Conservation (phyloP, 2,888 invertebrate genomes). For the Sabellastarte sp. region DNA sequence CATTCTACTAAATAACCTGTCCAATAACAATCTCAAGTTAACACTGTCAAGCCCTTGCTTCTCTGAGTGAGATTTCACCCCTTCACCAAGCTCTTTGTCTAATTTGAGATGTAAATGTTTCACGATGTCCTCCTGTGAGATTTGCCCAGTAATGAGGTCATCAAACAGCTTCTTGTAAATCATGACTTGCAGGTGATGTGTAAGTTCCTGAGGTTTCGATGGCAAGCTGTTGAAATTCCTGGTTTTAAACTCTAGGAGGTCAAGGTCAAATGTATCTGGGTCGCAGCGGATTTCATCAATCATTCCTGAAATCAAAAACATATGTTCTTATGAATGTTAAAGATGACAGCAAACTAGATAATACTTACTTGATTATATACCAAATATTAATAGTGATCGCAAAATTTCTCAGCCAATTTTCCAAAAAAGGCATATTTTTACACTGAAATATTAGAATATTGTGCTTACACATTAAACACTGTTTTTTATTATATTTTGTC, state of each 20-base stretch:
- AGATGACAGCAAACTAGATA: no score
- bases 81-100: background rate
- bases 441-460: no score
- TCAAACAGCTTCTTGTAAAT: conserved; percentile 52
- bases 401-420: no score
- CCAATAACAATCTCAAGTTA: conserved; percentile 20
- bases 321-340: no score
- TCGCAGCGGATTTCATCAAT: conserved; percentile 53
- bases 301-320: no score
- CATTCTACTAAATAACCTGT: conserved; percentile 32
- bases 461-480: no score
- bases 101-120: conserved; percentile 34
- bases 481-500: no score
- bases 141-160: conserved; percentile 43
- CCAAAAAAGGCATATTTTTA: no score
- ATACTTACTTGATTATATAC: no score
- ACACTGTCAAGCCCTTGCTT: background rate
- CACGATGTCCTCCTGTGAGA: conserved; percentile 34
- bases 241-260: conserved; percentile 49
- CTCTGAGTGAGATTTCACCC: background rate
- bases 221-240: conserved; percentile 31
- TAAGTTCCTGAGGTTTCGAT: conserved; percentile 38
- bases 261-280: conserved; percentile 39
- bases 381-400: no score
- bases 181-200: conserved; percentile 47